Evolutionary conservation across 2,888 invertebrate genomes (phyloP).

Genomic region (Erebia aethiops): DNA sequence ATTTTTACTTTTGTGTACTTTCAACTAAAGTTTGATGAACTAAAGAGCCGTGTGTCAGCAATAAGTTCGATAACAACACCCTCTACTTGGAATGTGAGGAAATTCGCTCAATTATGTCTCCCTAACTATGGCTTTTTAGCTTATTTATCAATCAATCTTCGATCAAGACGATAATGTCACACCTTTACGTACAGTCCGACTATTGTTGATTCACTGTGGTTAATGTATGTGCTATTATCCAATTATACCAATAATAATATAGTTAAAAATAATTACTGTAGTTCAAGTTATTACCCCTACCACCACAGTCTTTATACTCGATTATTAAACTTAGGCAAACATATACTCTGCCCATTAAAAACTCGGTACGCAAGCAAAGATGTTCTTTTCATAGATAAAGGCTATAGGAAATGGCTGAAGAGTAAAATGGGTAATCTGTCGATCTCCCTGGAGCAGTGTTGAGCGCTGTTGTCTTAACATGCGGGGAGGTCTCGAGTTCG

Average conservation of each 20-base stretch:
- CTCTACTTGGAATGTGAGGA: conserved; percentile 64
- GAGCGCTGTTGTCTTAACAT: no score
- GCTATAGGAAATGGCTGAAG: no score
- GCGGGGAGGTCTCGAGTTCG: no score
- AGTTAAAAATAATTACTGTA: conserved; percentile 21
- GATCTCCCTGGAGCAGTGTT: no score
- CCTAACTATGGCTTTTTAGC: conserved; percentile 70
- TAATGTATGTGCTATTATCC: conserved; percentile 53
- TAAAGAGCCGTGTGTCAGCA: conserved; percentile 51
- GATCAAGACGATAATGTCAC: conserved; percentile 68
- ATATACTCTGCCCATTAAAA: no score
- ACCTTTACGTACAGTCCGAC: conserved; percentile 57
- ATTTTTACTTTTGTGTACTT: no score
- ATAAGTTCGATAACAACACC: conserved; percentile 62
- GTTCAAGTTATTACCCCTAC: no score
- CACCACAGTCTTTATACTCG: no score
- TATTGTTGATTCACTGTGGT: conserved; percentile 54
- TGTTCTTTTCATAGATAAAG: no score
- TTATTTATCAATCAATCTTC: conserved; percentile 80
- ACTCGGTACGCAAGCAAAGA: no score
- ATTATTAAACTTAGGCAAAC: no score
- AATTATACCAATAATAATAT: conserved; percentile 20
- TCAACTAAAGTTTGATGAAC: conserved; percentile 21
- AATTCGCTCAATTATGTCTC: conserved; percentile 79
- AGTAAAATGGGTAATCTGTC: no score